Evolutionary conservation across 2,797 vertebrate species (phyloP), one percentile per base, ranked within the genome.

Genomic region (Argentina silus): DNA sequence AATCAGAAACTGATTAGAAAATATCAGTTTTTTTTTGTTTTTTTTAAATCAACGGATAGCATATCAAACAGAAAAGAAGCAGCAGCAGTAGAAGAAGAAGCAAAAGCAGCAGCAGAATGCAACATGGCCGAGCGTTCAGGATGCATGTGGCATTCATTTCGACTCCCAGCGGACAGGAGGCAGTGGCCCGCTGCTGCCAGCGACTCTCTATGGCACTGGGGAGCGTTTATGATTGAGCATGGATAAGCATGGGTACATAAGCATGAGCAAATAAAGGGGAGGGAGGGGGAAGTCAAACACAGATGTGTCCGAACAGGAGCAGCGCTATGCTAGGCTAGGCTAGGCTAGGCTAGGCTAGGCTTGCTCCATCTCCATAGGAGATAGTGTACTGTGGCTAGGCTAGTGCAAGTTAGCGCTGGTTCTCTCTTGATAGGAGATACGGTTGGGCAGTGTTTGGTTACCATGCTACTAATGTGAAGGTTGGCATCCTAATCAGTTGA

Each of bases 71-170:
- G 90, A 89, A 92, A 91, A 91, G 86, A 89, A 90, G 86, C 88
- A 90, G 21, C 44, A 88, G 61, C 90, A 86, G 86, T 79, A 87
- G 91, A 88, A 85, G 83, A 90, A 36, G 84, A 86, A 87, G 80
- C 90, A 36, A 83, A 86, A 87, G 80, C 90, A 92, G 89, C 89
- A 88, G 88, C 89, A 88, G 83, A 91, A 91, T 88, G 90, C 89
- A 91, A 91, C 88, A 92, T 91, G 92, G 90, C 89, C 85, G 90
- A 89, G 87, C 88, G 88, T 72, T 78, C 80, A 83, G 84, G 85
- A 83, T 90, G 90, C 87, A 87, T 89, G 83, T 91, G 87, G 83
- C 89, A 78, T 82, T 73, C 61, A 15, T 56, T 56, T 45, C 83
- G 83, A 85, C 6, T 59, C 86, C 86, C 84, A 90, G 88, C 89